These are phyloP conservation scores for Heliconius congener DNA, from an alignment of 1,140 invertebrate species.

Conservation along the genomic window DNA sequence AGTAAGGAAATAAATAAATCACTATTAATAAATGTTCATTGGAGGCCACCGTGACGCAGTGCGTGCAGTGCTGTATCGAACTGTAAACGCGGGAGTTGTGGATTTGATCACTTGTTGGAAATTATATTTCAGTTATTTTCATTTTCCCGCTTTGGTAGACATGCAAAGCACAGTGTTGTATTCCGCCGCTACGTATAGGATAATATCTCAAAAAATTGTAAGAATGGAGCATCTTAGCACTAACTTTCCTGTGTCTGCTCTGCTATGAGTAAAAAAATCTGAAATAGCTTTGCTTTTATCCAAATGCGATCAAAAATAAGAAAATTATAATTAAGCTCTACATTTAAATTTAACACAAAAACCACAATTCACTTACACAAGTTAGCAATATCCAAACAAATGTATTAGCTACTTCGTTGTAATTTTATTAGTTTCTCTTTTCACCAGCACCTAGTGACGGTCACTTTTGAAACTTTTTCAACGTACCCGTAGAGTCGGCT, in stretches of 20 bases:
- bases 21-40: too few species aligned
- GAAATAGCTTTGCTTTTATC: too few species aligned
- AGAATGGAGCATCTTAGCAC: not conserved
- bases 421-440: constrained; percentile 25
- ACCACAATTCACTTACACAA: not conserved
- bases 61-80: not conserved
- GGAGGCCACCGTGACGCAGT: too few species aligned
- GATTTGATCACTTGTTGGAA: not conserved
- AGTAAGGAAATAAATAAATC: too few species aligned
- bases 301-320: too few species aligned
- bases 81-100: not conserved
- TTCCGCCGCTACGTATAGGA: not conserved
- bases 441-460: constrained; percentile 13
- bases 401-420: not conserved
- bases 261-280: too few species aligned
- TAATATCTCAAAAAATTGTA: not conserved
- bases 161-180: not conserved
- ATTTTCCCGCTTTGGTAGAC: not conserved
- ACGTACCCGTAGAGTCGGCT: constrained; percentile 25
- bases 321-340: not conserved
- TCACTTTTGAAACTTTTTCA: constrained; percentile 34
- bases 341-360: not conserved
- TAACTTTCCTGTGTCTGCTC: too few species aligned
- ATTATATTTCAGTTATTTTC: not conserved
- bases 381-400: not conserved